Percentiles rank a stretch among this genome's conserved stretches.
These are phyloP conservation scores for Trichogramma dendrolimi DNA, from an alignment of 2,888 invertebrate species.

Conservation along the genomic window DNA sequence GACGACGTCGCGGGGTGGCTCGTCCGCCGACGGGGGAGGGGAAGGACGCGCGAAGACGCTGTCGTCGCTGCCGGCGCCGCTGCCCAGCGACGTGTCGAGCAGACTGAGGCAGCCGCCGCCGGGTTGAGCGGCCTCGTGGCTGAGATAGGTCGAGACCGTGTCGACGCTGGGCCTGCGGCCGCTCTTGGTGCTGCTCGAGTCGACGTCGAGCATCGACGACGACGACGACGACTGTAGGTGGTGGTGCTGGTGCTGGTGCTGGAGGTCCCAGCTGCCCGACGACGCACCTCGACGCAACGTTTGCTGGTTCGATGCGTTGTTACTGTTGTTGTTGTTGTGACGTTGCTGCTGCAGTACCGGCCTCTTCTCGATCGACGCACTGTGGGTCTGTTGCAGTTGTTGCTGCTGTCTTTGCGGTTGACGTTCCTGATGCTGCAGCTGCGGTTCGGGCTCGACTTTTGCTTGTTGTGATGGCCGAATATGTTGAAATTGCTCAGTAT, in stretches of 20 bases:
- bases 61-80: constrained; percentile 69
- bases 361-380: too few relatives aligned
- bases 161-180: constrained; percentile 79
- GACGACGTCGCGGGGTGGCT: too few relatives aligned
- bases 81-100: constrained; percentile 64
- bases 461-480: constrained; percentile 59
- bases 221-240: not conserved
- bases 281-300: constrained; percentile 35
- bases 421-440: constrained; percentile 23
- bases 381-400: constrained; percentile 32
- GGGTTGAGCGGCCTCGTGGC: constrained; percentile 59
- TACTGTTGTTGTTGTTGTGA: constrained; percentile 11
- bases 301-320: constrained; percentile 36
- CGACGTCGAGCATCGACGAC: constrained; percentile 58
- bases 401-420: constrained; percentile 13
- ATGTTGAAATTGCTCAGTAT: constrained; percentile 79
- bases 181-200: constrained; percentile 71
- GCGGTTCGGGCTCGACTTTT: constrained; percentile 38
- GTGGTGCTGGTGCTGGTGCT: constrained; percentile 26
- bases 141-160: constrained; percentile 84
- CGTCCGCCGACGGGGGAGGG: too few relatives aligned
- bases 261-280: constrained; percentile 44
- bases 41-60: too few relatives aligned
- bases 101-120: constrained; percentile 60
- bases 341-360: not conserved